Conservation (phyloP, 2,113 vertebrate species). For the Passerina amoena region DNA sequence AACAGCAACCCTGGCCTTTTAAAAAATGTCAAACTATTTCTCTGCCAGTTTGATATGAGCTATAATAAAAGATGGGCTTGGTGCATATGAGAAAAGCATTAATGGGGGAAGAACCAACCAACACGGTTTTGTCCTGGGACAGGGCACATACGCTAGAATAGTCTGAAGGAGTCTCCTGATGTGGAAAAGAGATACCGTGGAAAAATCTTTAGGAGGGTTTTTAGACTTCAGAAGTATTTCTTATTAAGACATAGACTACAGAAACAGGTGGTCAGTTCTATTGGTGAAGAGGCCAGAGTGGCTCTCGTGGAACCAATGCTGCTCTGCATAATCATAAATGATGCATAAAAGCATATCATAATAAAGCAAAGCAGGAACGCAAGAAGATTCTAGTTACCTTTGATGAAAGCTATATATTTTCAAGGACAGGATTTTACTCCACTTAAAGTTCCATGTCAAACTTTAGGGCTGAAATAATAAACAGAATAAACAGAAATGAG, state of each 20-base stretch:
- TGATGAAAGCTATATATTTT: neutral
- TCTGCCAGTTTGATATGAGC: neutral
- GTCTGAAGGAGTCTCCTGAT: neutral
- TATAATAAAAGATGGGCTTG: neutral
- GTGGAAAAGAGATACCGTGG: neutral
- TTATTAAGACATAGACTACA: neutral
- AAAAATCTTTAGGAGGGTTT: neutral
- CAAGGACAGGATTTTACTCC: neutral
- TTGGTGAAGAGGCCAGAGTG: neutral
- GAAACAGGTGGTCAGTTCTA: neutral
- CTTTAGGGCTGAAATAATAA: neutral
- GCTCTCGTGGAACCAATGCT: rapidly evolving
- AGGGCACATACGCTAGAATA: neutral
- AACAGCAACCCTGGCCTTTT: neutral
- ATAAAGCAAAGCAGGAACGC: neutral
- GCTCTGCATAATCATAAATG: neutral
- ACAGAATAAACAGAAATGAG: neutral
- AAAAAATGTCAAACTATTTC: neutral
- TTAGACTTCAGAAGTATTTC: neutral
- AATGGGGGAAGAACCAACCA: neutral
- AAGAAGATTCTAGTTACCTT: neutral
- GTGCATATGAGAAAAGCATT: neutral
- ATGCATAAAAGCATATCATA: neutral
- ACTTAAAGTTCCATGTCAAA: neutral
- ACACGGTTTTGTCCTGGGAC: neutral